Percentiles rank a stretch among this genome's conserved stretches.
phyloP scores from a whole-genome alignment of 2,888 invertebrate species.

The Branchipolynoe longqiensis region DNA sequence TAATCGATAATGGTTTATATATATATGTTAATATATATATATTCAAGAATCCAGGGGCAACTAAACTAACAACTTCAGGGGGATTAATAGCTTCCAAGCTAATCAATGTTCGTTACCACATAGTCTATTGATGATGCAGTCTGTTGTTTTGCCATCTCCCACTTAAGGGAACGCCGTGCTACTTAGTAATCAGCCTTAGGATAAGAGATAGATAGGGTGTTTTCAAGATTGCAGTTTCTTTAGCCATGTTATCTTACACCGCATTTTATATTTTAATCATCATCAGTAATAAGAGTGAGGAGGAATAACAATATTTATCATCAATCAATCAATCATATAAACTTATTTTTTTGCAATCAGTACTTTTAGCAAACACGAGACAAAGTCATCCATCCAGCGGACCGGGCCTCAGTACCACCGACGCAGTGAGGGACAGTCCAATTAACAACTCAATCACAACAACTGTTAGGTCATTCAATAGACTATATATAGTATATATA shows the following conservation, averaged over 20 bases:
- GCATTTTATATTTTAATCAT: slow-evolving; percentile 18
- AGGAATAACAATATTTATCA: too few relatives aligned
- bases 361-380: slow-evolving; percentile 41
- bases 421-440: slow-evolving; percentile 5
- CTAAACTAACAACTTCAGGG: slow-evolving; percentile 56
- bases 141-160: too few relatives aligned
- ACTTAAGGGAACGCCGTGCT: too few relatives aligned
- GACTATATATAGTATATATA: slow-evolving; percentile 56
- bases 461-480: slow-evolving; percentile 52
- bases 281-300: not conserved
- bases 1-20: too few relatives aligned
- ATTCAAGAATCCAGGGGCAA: slow-evolving; percentile 51
- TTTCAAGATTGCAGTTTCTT: too few relatives aligned
- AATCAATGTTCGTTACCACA: slow-evolving; percentile 50
- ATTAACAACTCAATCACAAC: slow-evolving; percentile 41
- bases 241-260: too few relatives aligned
- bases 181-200: not conserved
- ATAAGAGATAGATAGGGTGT: too few relatives aligned
- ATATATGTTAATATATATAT: slow-evolving; percentile 54
- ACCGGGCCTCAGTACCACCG: not conserved
- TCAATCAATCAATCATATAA: too few relatives aligned
- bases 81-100: slow-evolving; percentile 53
- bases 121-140: slow-evolving; percentile 55
- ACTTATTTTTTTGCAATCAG: slow-evolving; percentile 23
- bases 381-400: slow-evolving; percentile 23